Percentiles rank a stretch among this genome's conserved stretches.
Conservation (phyloP, 1,140 invertebrate species). For the Maniola jurtina region DNA sequence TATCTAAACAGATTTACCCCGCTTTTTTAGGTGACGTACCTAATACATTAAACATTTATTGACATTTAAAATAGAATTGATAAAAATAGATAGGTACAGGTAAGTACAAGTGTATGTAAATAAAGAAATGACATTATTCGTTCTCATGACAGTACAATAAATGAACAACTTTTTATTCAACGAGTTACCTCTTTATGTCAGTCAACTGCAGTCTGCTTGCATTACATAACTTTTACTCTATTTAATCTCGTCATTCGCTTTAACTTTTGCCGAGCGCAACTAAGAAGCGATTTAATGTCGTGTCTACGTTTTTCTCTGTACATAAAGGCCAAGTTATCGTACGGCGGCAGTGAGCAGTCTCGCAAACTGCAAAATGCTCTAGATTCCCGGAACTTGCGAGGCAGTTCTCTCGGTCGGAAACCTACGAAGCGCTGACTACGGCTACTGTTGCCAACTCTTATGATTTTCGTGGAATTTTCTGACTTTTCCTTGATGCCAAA, state of each 20-base stretch:
- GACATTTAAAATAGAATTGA: too few relatives aligned
- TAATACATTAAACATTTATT: too few relatives aligned
- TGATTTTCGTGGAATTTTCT: neutral
- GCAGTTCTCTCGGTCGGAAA: constrained; percentile 52
- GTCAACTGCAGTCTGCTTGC: constrained; percentile 29
- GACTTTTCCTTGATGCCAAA: constrained; percentile 29
- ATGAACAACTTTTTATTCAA: constrained; percentile 15
- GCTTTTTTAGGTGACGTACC: neutral
- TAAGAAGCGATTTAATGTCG: constrained; percentile 43
- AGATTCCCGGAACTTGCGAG: constrained; percentile 69
- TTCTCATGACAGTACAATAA: neutral
- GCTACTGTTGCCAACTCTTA: constrained; percentile 11
- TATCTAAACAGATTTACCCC: constrained; percentile 5
- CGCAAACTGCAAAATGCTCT: constrained; percentile 68
- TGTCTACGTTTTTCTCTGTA: constrained; percentile 51
- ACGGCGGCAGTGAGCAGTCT: constrained; percentile 8
- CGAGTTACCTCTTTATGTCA: constrained; percentile 28
- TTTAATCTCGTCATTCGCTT: constrained; percentile 19
- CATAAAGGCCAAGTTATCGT: constrained; percentile 60
- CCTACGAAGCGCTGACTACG: constrained; percentile 66
- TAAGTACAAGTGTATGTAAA: too few relatives aligned
- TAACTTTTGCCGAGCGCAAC: constrained; percentile 37
- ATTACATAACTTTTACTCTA: constrained; percentile 32
- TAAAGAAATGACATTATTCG: too few relatives aligned
- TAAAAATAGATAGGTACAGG: too few relatives aligned